These are phyloP conservation scores for Diaphora mendica DNA, from an alignment of 2,888 invertebrate species.

Conservation along the genomic window DNA sequence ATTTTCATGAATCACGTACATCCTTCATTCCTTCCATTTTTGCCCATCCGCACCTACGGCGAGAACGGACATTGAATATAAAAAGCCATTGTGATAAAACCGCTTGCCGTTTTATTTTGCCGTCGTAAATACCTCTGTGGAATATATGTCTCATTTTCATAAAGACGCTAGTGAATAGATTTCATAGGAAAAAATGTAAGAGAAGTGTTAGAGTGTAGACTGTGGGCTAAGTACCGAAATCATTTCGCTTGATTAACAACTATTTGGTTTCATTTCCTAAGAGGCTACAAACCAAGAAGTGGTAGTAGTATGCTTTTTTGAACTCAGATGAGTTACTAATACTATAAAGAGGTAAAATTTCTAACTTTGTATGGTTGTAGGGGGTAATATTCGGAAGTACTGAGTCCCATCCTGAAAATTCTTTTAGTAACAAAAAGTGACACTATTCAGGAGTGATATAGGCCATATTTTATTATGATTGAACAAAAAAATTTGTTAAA, in stretches of 20 bases:
- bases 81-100: conserved; percentile 20
- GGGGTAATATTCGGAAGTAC: no score
- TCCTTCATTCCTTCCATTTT: conserved; percentile 12
- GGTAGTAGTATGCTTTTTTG: not conserved
- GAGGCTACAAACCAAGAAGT: not conserved
- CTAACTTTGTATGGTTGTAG: no score
- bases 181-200: not conserved
- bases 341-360: no score
- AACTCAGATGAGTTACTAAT: no score
- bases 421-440: no score
- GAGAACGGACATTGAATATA: conserved; percentile 22
- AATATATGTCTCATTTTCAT: conserved; percentile 8
- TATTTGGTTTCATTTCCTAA: not conserved
- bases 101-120: conserved; percentile 13
- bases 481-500: no score
- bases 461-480: no score
- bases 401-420: no score
- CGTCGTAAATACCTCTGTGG: conserved; percentile 7
- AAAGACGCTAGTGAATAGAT: not conserved
- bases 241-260: not conserved
- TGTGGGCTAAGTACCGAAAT: no score
- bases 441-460: no score
- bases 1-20: conserved; percentile 19
- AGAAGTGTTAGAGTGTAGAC: not conserved
- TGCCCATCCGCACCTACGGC: conserved; percentile 20